These are phyloP conservation scores for Agrotis ipsilon DNA, from an alignment of 2,888 invertebrate genomes.

Conservation along the genomic window DNA sequence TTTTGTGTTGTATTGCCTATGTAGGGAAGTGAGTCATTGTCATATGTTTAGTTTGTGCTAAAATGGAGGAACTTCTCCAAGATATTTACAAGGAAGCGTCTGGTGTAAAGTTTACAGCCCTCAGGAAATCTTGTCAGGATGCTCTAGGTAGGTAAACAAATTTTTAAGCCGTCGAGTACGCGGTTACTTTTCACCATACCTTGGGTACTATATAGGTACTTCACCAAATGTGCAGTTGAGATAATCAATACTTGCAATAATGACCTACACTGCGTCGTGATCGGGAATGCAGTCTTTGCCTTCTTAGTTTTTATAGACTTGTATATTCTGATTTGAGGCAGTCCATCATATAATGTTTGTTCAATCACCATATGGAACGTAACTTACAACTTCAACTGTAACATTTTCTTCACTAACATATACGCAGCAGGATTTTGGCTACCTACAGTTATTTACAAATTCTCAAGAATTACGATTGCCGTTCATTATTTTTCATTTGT, in stretches of 20 bases:
- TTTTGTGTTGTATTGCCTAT: slow-evolving; percentile 33
- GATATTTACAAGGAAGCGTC: slow-evolving; percentile 96
- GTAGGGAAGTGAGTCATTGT: slow-evolving; percentile 55
- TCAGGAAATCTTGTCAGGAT: slow-evolving; percentile 96
- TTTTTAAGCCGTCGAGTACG: background rate
- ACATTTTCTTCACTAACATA: too few relatives aligned
- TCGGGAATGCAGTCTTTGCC: slow-evolving; percentile 34
- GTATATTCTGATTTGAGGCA: too few relatives aligned
- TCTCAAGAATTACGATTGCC: background rate
- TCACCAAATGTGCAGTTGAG: slow-evolving; percentile 31
- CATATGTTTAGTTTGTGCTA: slow-evolving; percentile 55
- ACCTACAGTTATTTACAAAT: too few relatives aligned
- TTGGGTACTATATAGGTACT: background rate
- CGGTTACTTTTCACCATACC: too few relatives aligned
- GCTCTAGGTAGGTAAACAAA: slow-evolving; percentile 44
- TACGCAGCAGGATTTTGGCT: too few relatives aligned
- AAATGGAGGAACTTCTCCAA: slow-evolving; percentile 97
- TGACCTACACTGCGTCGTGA: slow-evolving; percentile 20
- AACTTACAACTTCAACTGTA: slow-evolving; percentile 9
- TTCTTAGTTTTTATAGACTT: background rate
- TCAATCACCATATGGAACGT: slow-evolving; percentile 27
- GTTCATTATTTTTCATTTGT: background rate
- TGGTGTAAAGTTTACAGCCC: slow-evolving; percentile 93
- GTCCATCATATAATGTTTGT: background rate
- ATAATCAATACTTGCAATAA: slow-evolving; percentile 56